Evolutionary conservation across 2,113 vertebrate genomes (phyloP), one percentile per base, ranked within the genome.

Genomic region (Forbesichthys papilliferus): DNA sequence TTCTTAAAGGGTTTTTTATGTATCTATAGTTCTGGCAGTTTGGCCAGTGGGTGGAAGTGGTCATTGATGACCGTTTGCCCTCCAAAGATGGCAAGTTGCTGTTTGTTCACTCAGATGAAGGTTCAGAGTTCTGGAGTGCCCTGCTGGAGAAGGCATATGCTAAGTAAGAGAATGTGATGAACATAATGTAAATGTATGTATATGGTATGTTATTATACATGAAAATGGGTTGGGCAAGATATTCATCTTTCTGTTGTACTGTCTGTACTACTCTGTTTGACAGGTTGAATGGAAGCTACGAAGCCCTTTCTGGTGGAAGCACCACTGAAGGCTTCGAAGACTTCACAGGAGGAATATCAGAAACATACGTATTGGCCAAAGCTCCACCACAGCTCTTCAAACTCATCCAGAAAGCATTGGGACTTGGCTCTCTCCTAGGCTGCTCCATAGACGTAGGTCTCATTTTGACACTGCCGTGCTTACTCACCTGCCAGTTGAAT

Each of bases 271-370:
- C 55, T 20, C 16, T 49, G 9, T 52, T 11, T 52, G 49, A 7
- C 36, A 98, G 97, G 89, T 16, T 96, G 71, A 98, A 99, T 0
- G 96, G 96, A 11, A 96, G 94, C 0, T 98, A 97, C 0, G 95
- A 99, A 75, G 93, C 95, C 0, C 93, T 98, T 1, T 95, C 95
- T 0, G 96, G 96, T n/a, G 96, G 96, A 1, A 89, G 84, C 83
- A 97, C 95, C 81, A 98, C 90, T 0, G 96, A 98, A 78, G 96
- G 96, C n/a, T 98, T 98, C 0, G 96, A 97, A 81, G 96, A 98
- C 85, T 98, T 98, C 90, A 98, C 96, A 0, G 96, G 96, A 13
- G 96, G 96, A 56, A 96, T 98, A 78, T 94, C 96, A 0, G 93
- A 96, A 88, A 95, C 93, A 93, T 94, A 96, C 0, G 93, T 94